These are phyloP conservation scores for Pygoscelis antarcticus DNA, from an alignment of 2,113 vertebrate genomes.

Conservation along the genomic window DNA sequence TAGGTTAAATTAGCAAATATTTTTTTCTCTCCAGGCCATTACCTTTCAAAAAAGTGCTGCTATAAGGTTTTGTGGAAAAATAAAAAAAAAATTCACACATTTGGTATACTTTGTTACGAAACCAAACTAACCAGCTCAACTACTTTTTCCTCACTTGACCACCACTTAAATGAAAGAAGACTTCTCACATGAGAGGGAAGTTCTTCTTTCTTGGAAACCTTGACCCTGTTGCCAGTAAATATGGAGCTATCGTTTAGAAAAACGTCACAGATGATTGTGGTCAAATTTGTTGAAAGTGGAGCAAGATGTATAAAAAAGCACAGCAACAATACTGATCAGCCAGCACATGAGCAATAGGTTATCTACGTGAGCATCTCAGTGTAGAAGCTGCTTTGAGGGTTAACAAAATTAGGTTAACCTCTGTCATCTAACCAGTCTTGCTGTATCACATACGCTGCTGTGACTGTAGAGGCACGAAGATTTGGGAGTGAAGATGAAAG, in stretches of 20 bases:
- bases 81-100: neutral
- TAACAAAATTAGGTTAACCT: constrained; percentile 70
- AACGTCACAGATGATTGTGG: constrained; percentile 55
- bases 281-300: constrained; percentile 69
- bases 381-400: constrained; percentile 39
- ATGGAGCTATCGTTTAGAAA: constrained; percentile 42
- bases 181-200: constrained; percentile 31
- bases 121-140: neutral
- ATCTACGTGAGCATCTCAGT: constrained; percentile 44
- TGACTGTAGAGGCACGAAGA: neutral
- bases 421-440: constrained; percentile 31
- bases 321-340: constrained; percentile 16
- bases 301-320: constrained; percentile 62
- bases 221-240: constrained; percentile 61
- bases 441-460: constrained; percentile 2
- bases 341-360: constrained; percentile 45
- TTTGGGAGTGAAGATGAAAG: constrained; percentile 39
- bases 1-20: neutral
- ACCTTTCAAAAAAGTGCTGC: neutral
- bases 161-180: constrained; percentile 30
- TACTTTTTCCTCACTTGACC: constrained; percentile 40
- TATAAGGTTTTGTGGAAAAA: neutral
- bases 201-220: constrained; percentile 50
- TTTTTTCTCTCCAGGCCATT: neutral
- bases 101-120: neutral